A percentile compares a stretch with the other conserved stretches of the same genome.
Evolutionary conservation across 2,797 vertebrate genomes (phyloP).

Genomic region (Pyrocephalus nanus): DNA sequence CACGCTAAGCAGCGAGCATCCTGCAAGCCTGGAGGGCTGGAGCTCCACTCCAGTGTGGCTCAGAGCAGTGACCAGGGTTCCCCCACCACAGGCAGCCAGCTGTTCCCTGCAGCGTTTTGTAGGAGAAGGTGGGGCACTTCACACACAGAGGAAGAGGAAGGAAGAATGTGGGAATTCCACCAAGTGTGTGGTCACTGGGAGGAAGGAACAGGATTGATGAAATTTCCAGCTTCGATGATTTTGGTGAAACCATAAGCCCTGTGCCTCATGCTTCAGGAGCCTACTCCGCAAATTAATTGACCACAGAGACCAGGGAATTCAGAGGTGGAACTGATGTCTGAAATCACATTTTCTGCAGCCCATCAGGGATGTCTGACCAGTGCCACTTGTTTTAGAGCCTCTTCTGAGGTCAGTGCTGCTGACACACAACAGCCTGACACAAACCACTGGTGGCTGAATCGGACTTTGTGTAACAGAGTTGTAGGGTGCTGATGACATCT

Average conservation of each 20-base stretch:
- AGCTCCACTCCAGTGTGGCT: rapidly evolving
- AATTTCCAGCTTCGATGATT: not conserved
- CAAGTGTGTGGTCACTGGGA: constrained; percentile 6
- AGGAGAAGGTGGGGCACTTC: not conserved
- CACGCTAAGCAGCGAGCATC: not conserved
- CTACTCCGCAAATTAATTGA: not conserved
- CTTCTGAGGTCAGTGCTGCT: not conserved
- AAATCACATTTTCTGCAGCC: not conserved
- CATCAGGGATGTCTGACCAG: not conserved
- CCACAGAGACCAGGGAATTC: not conserved
- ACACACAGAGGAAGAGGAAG: constrained; percentile 1
- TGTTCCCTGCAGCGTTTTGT: rapidly evolving
- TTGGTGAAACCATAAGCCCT: not conserved
- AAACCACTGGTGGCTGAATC: not conserved
- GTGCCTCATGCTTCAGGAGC: not conserved
- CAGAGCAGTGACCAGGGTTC: not conserved
- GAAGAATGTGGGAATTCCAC: not conserved
- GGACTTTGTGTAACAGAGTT: too few species aligned
- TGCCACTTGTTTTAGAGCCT: not conserved
- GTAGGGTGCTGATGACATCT: not conserved
- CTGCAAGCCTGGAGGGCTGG: not conserved
- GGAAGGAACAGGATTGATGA: constrained; percentile 3
- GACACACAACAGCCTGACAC: not conserved
- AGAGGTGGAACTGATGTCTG: not conserved
- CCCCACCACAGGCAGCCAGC: rapidly evolving